Conservation (phyloP, 2,888 invertebrate species). For the Drosophila mercatorum region DNA sequence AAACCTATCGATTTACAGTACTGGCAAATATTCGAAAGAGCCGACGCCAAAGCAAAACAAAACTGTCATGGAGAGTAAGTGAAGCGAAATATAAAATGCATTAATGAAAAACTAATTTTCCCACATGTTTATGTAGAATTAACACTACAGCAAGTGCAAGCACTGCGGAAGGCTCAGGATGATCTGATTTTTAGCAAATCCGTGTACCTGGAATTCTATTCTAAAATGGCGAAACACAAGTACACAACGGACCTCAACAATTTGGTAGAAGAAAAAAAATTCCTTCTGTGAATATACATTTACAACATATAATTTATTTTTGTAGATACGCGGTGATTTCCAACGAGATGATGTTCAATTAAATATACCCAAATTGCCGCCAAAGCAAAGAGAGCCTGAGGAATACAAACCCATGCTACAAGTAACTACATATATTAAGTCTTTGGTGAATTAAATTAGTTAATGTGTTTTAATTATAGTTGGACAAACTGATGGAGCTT, state of each 20-base stretch:
- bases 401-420: constrained; percentile 42
- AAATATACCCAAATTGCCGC: constrained; percentile 65
- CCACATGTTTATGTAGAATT: constrained; percentile 61
- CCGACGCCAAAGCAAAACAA: constrained; percentile 42
- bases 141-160: constrained; percentile 71
- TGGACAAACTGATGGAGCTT: constrained; percentile 52
- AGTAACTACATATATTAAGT: constrained; percentile 40
- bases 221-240: constrained; percentile 68
- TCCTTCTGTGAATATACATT: not conserved
- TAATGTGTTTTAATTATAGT: constrained; percentile 44
- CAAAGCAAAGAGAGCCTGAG: constrained; percentile 18
- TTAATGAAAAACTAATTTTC: not conserved
- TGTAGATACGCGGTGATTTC: constrained; percentile 72
- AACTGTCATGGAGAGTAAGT: constrained; percentile 52
- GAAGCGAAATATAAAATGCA: not conserved
- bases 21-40: constrained; percentile 36
- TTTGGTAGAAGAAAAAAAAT: constrained; percentile 52
- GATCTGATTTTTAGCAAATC: constrained; percentile 56
- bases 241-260: constrained; percentile 72
- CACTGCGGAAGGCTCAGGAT: constrained; percentile 69
- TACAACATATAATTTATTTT: not conserved
- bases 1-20: constrained; percentile 25
- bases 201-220: constrained; percentile 57
- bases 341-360: constrained; percentile 62
- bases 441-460: constrained; percentile 20